Percentiles rank a stretch among this genome's conserved stretches.
Conservation (phyloP, 2,797 vertebrate species). For the Anguilla megastoma region DNA sequence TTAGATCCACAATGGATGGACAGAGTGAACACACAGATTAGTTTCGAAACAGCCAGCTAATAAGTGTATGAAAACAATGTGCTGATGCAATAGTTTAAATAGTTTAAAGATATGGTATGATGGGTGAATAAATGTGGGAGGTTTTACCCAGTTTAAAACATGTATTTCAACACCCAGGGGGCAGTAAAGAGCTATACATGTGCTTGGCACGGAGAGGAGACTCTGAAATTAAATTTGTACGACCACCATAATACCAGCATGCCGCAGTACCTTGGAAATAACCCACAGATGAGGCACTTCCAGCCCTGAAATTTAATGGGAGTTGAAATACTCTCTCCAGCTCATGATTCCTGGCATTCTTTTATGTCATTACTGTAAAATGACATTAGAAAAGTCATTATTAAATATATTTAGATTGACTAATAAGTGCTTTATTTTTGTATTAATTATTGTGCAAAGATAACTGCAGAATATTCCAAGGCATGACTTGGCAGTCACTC, state of each 20-base stretch:
- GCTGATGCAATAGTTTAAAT: constrained; percentile 27
- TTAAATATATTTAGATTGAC: neutral
- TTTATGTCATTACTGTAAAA: neutral
- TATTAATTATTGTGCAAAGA: neutral
- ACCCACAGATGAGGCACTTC: neutral
- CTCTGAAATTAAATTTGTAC: neutral
- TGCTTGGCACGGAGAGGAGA: neutral
- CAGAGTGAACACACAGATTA: neutral
- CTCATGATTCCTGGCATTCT: neutral
- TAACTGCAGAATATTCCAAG: neutral
- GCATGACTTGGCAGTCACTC: neutral
- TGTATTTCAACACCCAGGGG: constrained; percentile 41
- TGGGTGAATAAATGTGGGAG: neutral
- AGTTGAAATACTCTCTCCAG: neutral
- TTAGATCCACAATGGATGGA: neutral
- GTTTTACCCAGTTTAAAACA: neutral
- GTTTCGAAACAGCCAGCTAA: neutral
- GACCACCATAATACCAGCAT: neutral
- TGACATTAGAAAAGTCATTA: neutral
- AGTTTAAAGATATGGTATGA: neutral
- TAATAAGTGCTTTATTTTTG: neutral
- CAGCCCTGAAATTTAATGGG: neutral
- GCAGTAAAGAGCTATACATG: constrained; percentile 49
- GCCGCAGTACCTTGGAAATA: neutral
- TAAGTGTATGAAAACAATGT: neutral